Base-by-base conservation (phyloP, 2,113 vertebrate species). In the Strix uralensis region DNA sequence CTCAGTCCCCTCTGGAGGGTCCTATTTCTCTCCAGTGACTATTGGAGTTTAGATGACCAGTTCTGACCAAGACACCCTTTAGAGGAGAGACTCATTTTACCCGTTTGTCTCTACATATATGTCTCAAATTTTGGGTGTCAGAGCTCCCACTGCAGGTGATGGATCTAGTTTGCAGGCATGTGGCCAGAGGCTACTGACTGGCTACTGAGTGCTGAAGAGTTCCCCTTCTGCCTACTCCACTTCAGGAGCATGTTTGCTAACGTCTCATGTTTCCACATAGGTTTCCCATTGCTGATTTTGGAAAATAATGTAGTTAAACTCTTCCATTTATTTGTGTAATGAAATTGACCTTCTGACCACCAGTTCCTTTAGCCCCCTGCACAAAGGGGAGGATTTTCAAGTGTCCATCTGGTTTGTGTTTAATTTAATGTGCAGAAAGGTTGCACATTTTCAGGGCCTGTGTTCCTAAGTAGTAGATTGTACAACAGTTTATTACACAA, bases 401-500 rank as follows among this genome's bases (percentile, higher is more conserved):
- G 89, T 91, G 90, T 96, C 96, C 98, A 98, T 98, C 98, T 98
- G 98, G 98, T 98, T 98, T 98, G 95, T 63, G 91, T 98, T 98
- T 98, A 98, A 96, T 27, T 91, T 97, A 98, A 98, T 52, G 97
- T 98, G 97, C 95, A 98, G 97, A 98, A 98, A 98, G 97, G 98
- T 98, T 98, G 97, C 96, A 97, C 97, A 91, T 98, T 98, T 98
- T 98, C 97, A 93, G 96, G 94, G 96, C 97, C 97, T 58, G 25
- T 97, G 96, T 93, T 98, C 98, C 90, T 98, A 97, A 98, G 97
- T 65, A 98, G 97, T 98, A 98, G 98, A 97, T 95, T 97, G 98
- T 97, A 98, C 97, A 97, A 96, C 74, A 94, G 97, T 98, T 98
- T 98, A 98, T 98, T 98, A 98, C 97, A 98, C 97, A 96, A 98